Base-by-base conservation (phyloP, 2,797 vertebrate species). In the Poeciliopsis infans region DNA sequence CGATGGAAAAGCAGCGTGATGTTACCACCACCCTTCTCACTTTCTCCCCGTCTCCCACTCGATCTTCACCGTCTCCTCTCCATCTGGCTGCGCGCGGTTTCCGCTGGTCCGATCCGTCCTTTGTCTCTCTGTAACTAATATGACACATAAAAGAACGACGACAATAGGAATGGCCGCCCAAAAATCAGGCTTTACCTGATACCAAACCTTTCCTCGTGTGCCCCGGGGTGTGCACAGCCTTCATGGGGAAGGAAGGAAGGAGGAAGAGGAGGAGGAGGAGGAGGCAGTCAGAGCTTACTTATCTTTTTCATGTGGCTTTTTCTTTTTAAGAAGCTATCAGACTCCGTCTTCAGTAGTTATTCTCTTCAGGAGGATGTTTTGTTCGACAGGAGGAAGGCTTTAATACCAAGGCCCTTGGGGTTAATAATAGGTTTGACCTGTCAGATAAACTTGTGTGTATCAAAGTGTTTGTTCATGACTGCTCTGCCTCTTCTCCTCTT, bases 101-200 rank as follows among this genome's bases (percentile, higher is more conserved):
- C 94, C 88, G 82, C 91, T 88, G 92, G 88, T 90, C 88, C 79
- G 87, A 88, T 91, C 91, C 79, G 10, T 10, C 87, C 79, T 93
- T 94, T 95, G 93, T 95, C 89, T 87, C 79, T 20, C 74, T 93
- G 93, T 94, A 95, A 94, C 91, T 89, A 91, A 94, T 94, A 95
- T 93, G 88, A 92, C 89, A 94, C 88, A 94, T 94, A 93, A 95
- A 95, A 94, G 91, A 76, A 77, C 13, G 43, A 15, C 66, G 79
- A 94, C 92, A 95, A 94, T 87, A 85, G 83, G 64, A 91, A 84
- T 70, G 81, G 91, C 89, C 87, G 92, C 90, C 83, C 74, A 78
- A 77, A 51, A 89, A 91, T 91, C 82, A 83, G 89, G 85, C 86
- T 82, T 87, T 88, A 94, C 93, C 90, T 85, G 91, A 94, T 87